Evolutionary conservation across 2,888 invertebrate genomes (phyloP).

Genomic region (Carpatolechia fugitivella): DNA sequence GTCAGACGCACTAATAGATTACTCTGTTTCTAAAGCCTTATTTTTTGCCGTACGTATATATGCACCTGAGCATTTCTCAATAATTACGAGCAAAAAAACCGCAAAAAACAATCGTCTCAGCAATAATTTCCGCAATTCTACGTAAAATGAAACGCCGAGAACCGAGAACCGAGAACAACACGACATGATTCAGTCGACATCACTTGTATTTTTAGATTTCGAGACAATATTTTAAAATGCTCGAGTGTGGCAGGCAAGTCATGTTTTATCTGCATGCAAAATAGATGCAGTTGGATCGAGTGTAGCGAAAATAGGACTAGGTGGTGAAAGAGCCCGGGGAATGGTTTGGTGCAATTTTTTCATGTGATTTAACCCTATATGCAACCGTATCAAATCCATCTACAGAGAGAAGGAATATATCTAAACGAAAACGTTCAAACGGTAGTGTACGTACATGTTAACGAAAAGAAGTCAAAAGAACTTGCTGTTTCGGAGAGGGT

Average conservation of each 20-base stretch:
- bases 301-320: background rate
- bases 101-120: background rate
- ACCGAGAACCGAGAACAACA: slow-evolving; percentile 5
- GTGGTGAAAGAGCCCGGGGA: background rate
- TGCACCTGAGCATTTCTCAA: background rate
- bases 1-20: no score
- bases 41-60: no score
- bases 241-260: background rate
- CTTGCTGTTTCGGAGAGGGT: no score
- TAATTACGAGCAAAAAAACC: background rate
- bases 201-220: slow-evolving; percentile 50
- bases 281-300: background rate
- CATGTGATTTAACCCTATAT: no score
- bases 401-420: no score
- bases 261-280: background rate
- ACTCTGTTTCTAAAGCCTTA: no score
- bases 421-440: no score
- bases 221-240: slow-evolving; percentile 39
- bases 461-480: no score
- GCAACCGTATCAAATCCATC: no score
- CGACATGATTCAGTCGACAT: slow-evolving; percentile 42
- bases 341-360: no score
- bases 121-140: background rate
- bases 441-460: no score
- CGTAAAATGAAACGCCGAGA: background rate